Evolutionary conservation across 2,113 vertebrate species (phyloP).

Genomic region (Steatornis caripensis): DNA sequence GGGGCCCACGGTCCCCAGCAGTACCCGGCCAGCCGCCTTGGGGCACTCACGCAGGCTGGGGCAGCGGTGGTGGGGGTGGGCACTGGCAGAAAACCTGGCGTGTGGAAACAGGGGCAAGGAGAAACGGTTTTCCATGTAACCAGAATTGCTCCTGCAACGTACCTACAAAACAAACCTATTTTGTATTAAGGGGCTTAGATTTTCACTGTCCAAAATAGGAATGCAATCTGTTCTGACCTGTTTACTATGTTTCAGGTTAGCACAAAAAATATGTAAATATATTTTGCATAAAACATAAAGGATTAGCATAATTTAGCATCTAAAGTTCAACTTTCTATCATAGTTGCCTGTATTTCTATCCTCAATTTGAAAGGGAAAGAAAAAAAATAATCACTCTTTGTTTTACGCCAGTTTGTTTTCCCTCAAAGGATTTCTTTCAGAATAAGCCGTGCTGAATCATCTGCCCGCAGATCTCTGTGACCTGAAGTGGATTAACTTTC

Average conservation of each 20-base stretch:
- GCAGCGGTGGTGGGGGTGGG: background rate
- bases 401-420: background rate
- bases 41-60: background rate
- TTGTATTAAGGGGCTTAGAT: background rate
- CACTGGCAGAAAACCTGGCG: background rate
- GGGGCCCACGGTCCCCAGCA: background rate
- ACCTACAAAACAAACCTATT: background rate
- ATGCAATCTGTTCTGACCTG: background rate
- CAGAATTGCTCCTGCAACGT: background rate
- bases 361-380: background rate
- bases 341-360: background rate
- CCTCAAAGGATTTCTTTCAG: background rate
- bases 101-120: background rate
- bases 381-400: background rate
- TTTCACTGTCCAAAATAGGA: background rate
- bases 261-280: background rate
- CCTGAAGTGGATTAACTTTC: background rate
- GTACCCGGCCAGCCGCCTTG: accelerated
- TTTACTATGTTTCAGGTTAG: background rate
- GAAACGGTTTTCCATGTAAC: background rate
- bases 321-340: background rate
- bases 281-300: background rate
- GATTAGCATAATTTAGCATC: background rate
- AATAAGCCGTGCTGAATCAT: background rate
- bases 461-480: background rate